Evolutionary conservation across 2,113 vertebrate genomes (phyloP).

Genomic region (Anseranas semipalmata): DNA sequence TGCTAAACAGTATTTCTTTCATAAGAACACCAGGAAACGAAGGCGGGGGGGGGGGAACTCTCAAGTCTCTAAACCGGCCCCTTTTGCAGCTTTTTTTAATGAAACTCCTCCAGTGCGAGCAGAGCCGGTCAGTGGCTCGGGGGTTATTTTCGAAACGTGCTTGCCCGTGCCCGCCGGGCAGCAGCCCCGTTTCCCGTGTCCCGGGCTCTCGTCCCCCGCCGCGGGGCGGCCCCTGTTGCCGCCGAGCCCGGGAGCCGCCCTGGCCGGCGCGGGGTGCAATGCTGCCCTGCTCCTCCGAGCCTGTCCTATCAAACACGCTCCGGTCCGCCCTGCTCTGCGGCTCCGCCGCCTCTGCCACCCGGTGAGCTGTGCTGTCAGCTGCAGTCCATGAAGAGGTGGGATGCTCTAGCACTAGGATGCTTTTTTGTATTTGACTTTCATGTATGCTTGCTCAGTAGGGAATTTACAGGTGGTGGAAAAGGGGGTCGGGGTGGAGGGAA

Average conservation of each 20-base stretch:
- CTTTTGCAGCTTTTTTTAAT: neutral
- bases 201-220: neutral
- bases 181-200: accelerated
- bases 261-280: neutral
- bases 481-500: neutral
- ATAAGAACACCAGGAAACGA: neutral
- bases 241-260: neutral
- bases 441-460: neutral
- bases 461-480: accelerated
- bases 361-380: neutral
- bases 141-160: accelerated
- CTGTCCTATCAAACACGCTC: neutral
- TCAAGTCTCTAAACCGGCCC: accelerated
- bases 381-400: neutral
- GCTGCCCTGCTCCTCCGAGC: accelerated
- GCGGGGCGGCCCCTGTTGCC: neutral
- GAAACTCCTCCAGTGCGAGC: accelerated
- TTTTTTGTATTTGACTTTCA: neutral
- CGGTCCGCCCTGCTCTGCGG: accelerated
- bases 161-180: neutral
- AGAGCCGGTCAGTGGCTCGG: neutral
- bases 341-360: accelerated
- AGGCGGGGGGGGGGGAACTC: neutral
- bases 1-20: neutral
- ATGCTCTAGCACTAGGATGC: neutral